Evolutionary conservation across 92 coral and sea anemone genomes (phyloP).

Genomic region (Siderastrea radians): DNA sequence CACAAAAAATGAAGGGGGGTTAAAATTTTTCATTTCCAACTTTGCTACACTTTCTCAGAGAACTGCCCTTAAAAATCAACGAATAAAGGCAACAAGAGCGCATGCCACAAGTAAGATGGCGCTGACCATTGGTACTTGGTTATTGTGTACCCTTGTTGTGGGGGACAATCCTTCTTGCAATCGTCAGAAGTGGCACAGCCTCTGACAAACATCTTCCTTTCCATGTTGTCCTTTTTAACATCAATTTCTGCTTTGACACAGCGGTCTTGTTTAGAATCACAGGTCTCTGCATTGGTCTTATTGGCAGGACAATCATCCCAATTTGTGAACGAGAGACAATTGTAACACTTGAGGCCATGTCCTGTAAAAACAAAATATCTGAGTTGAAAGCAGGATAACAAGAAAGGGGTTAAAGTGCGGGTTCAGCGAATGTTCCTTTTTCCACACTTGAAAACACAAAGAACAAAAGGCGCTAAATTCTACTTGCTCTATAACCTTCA

Average conservation of each 20-base stretch:
- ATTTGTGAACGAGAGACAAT: background rate
- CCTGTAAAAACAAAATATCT: background rate
- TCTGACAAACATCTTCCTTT: background rate
- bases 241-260: background rate
- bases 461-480: too few relatives aligned
- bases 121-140: constrained; percentile 5
- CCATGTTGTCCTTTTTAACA: background rate
- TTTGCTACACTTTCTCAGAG: too few relatives aligned
- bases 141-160: background rate
- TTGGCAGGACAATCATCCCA: background rate
- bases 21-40: too few relatives aligned
- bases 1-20: too few relatives aligned
- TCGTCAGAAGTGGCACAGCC: background rate
- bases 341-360: background rate
- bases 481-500: too few relatives aligned
- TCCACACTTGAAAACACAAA: too few relatives aligned
- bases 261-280: too few relatives aligned
- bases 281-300: background rate
- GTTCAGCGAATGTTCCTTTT: too few relatives aligned
- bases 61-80: too few relatives aligned
- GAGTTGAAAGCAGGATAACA: too few relatives aligned
- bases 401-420: too few relatives aligned
- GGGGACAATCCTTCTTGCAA: background rate
- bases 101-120: constrained; percentile 3
- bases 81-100: background rate